Conservation (phyloP, 2,888 invertebrate species). For the Drosophila merina region DNA sequence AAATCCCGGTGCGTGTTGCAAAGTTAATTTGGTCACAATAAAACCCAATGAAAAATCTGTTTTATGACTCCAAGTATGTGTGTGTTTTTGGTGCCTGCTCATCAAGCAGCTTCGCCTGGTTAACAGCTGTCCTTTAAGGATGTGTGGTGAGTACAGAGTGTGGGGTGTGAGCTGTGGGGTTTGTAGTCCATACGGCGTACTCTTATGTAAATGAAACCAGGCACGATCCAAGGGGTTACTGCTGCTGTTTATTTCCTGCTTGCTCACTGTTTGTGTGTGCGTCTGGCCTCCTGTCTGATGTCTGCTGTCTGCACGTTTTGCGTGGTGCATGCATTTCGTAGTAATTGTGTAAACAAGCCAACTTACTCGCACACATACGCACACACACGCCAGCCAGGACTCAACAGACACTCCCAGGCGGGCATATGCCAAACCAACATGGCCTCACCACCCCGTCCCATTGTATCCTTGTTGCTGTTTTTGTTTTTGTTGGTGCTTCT, state of each 20-base stretch:
- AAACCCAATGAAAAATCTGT: conserved; percentile 58
- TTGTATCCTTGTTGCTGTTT: background rate
- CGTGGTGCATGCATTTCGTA: conserved; percentile 76
- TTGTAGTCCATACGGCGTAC: conserved; percentile 51
- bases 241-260: conserved; percentile 46
- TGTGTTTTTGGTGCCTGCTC: conserved; percentile 55
- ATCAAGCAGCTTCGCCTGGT: conserved; percentile 71
- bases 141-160: conserved; percentile 22
- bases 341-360: conserved; percentile 72
- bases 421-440: conserved; percentile 61
- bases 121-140: conserved; percentile 48
- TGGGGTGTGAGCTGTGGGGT: background rate
- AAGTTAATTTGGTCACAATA: conserved; percentile 71
- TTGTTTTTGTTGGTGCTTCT: conserved; percentile 46
- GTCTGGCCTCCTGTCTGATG: conserved; percentile 58
- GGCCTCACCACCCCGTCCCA: conserved; percentile 2
- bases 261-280: conserved; percentile 33
- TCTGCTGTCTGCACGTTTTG: conserved; percentile 71
- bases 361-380: conserved; percentile 18
- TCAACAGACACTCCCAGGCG: conserved; percentile 35
- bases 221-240: conserved; percentile 29
- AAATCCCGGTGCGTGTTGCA: conserved; percentile 35
- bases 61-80: conserved; percentile 55
- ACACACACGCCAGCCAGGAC: conserved; percentile 30
- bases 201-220: conserved; percentile 74